Percentiles rank a stretch among this genome's conserved stretches.
Evolutionary conservation across 2,113 vertebrate genomes (phyloP).

Genomic region (Prochilodus magdalenae): DNA sequence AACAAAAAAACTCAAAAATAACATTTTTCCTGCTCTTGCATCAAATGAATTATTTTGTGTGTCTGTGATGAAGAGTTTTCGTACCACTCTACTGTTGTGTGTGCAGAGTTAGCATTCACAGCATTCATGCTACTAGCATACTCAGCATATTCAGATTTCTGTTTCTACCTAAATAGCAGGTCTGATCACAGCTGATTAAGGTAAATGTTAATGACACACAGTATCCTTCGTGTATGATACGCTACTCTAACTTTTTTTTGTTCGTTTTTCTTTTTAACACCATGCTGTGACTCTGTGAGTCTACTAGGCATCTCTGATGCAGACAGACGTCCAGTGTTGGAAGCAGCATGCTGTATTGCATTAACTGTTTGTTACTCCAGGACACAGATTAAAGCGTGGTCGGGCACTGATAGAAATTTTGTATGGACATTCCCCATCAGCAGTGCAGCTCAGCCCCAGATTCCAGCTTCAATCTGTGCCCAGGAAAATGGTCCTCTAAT

Average conservation of each 20-base stretch:
- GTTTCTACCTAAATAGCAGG: conserved; percentile 21
- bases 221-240: conserved; percentile 12
- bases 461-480: neutral
- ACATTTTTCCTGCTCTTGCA: neutral
- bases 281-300: conserved; percentile 41
- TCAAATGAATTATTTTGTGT: neutral
- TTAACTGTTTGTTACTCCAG: conserved; percentile 2
- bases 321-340: conserved; percentile 57
- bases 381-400: conserved; percentile 10
- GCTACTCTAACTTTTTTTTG: conserved; percentile 16
- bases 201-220: conserved; percentile 23
- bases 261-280: conserved; percentile 34
- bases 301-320: conserved; percentile 55
- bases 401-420: neutral
- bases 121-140: conserved; percentile 62
- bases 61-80: conserved; percentile 15
- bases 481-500: neutral
- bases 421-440: neutral
- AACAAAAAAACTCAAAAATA: neutral
- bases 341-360: conserved; percentile 72
- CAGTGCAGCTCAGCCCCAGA: neutral
- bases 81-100: conserved; percentile 21
- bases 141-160: neutral
- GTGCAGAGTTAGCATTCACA: conserved; percentile 48
- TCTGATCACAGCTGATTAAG: conserved; percentile 24